Base-by-base conservation (phyloP, 2,797 vertebrate genomes). In the Sebastolobus alascanus region DNA sequence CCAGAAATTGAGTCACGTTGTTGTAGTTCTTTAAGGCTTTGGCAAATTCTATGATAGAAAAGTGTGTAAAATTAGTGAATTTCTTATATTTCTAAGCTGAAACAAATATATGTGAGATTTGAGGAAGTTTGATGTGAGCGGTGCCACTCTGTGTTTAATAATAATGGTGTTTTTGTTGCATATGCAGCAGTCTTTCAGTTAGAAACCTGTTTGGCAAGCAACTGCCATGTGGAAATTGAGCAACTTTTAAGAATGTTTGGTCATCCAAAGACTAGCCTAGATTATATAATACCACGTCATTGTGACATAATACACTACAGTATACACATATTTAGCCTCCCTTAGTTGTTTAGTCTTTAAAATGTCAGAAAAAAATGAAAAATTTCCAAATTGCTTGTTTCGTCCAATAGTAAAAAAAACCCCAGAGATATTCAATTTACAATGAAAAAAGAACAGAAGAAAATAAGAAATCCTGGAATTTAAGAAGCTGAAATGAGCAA, bases 11-110 rank as follows among this genome's bases (percentile, higher is more conserved):
- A 46, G 64, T 2, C 9, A 52, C 10, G 4, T 50, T 83, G 76
- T 87, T 92, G 92, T 93, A 93, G 92, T 94, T 93, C 89, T 5
- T 84, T 71, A 2, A n/a, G 13, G 1, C 0, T 9, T 52, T 35
- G 11, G 3, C 1, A 2, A 13, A 58, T 70, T 25, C 0, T 16
- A 18, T 1, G 2, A 12, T 6, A 8, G 27, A 10, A 13, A 78
- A 31, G 8, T 46, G 2, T 46, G 43, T 18, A 46, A 46, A 46
- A 35, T n/a, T 0, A n/a, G 16, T 68, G 3, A 0, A 31, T 43
- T 25, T 25, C 25, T 25, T 25, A 25, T 25, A 40, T 59, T 60
- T 56, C 0, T 4, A 12, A 11, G 4, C 4, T 66, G 13, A 63
- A 60, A 61, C 10, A 2, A 35, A 35, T 59, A 9, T 7, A 58